Percentiles rank a stretch among this genome's conserved stretches.
Evolutionary conservation across 2,113 vertebrate genomes (phyloP).

Genomic region (Triplophysa tibetana): DNA sequence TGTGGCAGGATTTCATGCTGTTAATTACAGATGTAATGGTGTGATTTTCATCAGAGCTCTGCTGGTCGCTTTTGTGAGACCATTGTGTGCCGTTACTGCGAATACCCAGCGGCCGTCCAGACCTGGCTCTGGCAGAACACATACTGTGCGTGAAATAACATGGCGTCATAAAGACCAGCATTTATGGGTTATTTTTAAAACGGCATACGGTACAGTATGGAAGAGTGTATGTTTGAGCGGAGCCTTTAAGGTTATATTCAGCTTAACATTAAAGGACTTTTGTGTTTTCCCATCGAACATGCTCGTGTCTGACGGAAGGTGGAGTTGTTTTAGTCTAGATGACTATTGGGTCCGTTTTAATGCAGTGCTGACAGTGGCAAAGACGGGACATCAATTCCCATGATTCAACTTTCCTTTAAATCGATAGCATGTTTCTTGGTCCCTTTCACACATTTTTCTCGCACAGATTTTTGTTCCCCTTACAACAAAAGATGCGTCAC

Average conservation of each 20-base stretch:
- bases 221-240: too few species aligned
- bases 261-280: neutral
- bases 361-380: slow-evolving; percentile 20
- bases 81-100: slow-evolving; percentile 24
- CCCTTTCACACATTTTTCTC: neutral
- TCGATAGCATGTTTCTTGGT: neutral
- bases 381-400: slow-evolving; percentile 41
- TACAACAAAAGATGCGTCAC: slow-evolving; percentile 4
- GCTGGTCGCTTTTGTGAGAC: slow-evolving; percentile 25
- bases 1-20: slow-evolving; percentile 36
- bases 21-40: slow-evolving; percentile 43
- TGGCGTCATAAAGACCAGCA: neutral
- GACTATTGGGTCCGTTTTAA: neutral
- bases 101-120: slow-evolving; percentile 21
- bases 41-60: slow-evolving; percentile 41
- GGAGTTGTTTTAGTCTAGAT: slow-evolving; percentile 22
- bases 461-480: slow-evolving; percentile 1
- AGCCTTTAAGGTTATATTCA: too few species aligned
- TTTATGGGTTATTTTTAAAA: slow-evolving; percentile 10
- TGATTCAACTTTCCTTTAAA: slow-evolving; percentile 1
- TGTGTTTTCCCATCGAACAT: slow-evolving; percentile 68
- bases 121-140: slow-evolving; percentile 5
- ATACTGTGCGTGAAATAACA: slow-evolving; percentile 30
- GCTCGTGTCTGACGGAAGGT: slow-evolving; percentile 57
- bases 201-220: too few species aligned